A percentile compares a stretch with the other conserved stretches of the same genome.
Conservation (phyloP, 2,113 vertebrate genomes). For the Dicentrarchus labrax region DNA sequence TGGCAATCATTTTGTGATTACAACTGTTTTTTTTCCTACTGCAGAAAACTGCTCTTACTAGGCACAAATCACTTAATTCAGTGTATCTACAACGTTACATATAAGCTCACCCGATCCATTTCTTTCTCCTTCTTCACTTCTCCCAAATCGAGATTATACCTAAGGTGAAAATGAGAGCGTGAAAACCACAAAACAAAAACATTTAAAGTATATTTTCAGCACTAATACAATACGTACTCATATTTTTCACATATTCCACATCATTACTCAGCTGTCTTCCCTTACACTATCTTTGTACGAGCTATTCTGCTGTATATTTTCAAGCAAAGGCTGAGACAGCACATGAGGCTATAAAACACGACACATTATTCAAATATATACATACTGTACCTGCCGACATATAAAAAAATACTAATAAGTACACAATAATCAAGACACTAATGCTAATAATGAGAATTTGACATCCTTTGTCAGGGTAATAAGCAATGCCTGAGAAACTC, state of each 20-base stretch:
- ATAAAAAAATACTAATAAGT: background rate
- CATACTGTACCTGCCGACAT: background rate
- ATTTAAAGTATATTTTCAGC: background rate
- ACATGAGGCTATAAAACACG: background rate
- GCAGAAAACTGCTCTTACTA: background rate
- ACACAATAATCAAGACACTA: background rate
- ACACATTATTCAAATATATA: background rate
- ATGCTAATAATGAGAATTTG: background rate
- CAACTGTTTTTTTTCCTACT: background rate
- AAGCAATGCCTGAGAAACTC: background rate
- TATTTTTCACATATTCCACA: background rate
- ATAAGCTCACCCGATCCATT: conserved; percentile 89
- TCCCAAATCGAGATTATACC: conserved; percentile 89
- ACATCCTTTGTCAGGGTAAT: too few relatives aligned
- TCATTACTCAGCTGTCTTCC: background rate
- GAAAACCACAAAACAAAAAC: background rate
- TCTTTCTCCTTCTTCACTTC: conserved; percentile 90
- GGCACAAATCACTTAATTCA: background rate
- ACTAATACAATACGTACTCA: background rate
- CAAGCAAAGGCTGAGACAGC: background rate
- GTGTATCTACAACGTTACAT: background rate
- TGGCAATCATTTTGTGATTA: background rate
- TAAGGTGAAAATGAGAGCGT: conserved; percentile 61
- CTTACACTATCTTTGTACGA: background rate
- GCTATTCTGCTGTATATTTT: background rate